Evolutionary conservation across 2,113 vertebrate genomes (phyloP).

Genomic region (Nettapus auritus): DNA sequence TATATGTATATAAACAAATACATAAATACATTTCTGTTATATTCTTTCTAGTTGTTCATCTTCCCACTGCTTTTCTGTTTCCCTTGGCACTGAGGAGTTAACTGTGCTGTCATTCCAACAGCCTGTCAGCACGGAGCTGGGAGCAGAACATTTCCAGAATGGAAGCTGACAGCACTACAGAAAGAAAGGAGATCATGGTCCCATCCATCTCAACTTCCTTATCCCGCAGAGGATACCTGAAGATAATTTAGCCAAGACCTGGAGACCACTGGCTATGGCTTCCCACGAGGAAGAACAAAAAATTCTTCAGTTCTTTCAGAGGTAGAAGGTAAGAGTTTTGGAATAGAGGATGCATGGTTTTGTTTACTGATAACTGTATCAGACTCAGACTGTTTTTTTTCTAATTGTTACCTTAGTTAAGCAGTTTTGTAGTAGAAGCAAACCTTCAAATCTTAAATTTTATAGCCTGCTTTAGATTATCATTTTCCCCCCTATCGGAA

Average conservation of each 20-base stretch:
- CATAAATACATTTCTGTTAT: neutral
- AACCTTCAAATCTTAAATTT: neutral
- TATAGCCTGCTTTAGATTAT: neutral
- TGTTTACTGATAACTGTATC: neutral
- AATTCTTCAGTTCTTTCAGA: neutral
- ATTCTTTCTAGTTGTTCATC: neutral
- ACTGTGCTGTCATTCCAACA: neutral
- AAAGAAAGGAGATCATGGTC: neutral
- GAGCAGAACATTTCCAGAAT: neutral
- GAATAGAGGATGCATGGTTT: accelerated
- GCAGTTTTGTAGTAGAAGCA: neutral
- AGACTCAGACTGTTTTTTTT: neutral
- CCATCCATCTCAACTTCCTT: neutral
- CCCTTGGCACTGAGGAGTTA: neutral
- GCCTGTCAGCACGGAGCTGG: neutral
- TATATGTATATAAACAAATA: neutral
- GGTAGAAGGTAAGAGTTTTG: neutral
- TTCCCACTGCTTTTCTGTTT: neutral
- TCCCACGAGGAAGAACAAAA: neutral
- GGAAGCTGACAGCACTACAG: neutral
- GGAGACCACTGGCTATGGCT: neutral
- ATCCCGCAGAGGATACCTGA: neutral
- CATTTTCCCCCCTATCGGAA: neutral
- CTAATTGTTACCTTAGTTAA: neutral
- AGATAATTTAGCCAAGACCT: neutral